Base-by-base conservation (phyloP, 2,113 vertebrate species). In the Elachura formosa region DNA sequence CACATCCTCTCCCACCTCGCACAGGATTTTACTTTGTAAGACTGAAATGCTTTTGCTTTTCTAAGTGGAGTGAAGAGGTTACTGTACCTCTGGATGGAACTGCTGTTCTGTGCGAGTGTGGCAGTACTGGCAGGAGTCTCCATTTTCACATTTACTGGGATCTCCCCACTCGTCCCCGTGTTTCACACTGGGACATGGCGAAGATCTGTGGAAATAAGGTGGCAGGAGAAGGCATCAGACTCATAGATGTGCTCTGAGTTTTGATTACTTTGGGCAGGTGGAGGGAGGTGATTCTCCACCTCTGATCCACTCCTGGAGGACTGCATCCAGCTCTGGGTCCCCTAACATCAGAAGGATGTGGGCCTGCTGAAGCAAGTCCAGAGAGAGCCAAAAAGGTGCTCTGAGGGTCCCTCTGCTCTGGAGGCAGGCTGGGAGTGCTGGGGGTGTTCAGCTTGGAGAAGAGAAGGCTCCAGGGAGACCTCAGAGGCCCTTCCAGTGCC, bases 161-260 rank as follows among this genome's bases (percentile, higher is more conserved):
- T 99, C 99, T 45, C 99, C 99, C 99, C 99, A 99, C 87, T 99
- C 99, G 3, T 99, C 99, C 61, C 99, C 99, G 14, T 99, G 99
- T 87, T 99, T 99, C 93, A 99, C 99, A 10, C 98, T 98, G 34
- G 99, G 99, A 97, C 99, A 99, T 0, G 99, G 99, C 10, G 99
- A 96, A 4, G 99, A 99, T 95, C 99, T 99, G 96, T 36, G 83
- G 22, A 86, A 91, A 92, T 2, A 38, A 94, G n/a, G 81, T 1
- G 61, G 66, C 31, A 71, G 93, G 41, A 96, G 67, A 73, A 82
- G 7, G 23, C 9, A 64, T 92, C 67, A 94, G 72, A 82, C n/a
- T 31, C 73, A 73, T 26, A 76, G 36, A 33, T 0, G 0, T 33
- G 64, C 79, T 91, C 56, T 43, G 28, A 59, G 66, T 16, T 94